Conservation (phyloP, 2,888 invertebrate species). For the Sturmia bella region DNA sequence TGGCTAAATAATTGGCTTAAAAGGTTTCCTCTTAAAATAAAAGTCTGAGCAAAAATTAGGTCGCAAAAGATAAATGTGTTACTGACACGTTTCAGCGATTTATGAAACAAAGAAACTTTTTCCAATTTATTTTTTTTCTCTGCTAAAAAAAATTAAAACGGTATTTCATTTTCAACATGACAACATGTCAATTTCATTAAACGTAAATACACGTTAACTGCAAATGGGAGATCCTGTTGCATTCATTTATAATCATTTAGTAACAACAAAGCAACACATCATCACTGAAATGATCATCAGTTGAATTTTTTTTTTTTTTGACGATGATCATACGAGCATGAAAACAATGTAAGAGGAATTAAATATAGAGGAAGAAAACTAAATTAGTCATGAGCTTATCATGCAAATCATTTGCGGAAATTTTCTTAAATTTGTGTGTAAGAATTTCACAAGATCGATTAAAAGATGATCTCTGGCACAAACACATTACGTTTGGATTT, state of each 20-base stretch:
- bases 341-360: constrained; percentile 26
- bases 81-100: constrained; percentile 66
- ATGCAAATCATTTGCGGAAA: not conserved
- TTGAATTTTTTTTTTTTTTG: not conserved
- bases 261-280: constrained; percentile 46
- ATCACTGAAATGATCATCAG: constrained; percentile 35
- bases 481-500: not conserved
- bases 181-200: constrained; percentile 69
- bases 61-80: constrained; percentile 66
- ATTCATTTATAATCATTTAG: constrained; percentile 41
- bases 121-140: constrained; percentile 13
- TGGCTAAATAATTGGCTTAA: not conserved
- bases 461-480: not conserved
- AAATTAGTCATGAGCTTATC: constrained; percentile 37
- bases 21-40: constrained; percentile 46
- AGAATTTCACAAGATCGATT: not conserved
- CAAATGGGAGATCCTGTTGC: constrained; percentile 67
- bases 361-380: not conserved
- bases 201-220: constrained; percentile 52
- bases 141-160: constrained; percentile 34
- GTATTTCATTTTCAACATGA: constrained; percentile 64
- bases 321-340: constrained; percentile 7
- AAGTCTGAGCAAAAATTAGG: constrained; percentile 54
- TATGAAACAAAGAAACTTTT: constrained; percentile 67
- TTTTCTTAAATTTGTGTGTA: not conserved